Evolutionary conservation across 2,888 invertebrate species (phyloP).

Genomic region (Sarcophaga caerulescens): DNA sequence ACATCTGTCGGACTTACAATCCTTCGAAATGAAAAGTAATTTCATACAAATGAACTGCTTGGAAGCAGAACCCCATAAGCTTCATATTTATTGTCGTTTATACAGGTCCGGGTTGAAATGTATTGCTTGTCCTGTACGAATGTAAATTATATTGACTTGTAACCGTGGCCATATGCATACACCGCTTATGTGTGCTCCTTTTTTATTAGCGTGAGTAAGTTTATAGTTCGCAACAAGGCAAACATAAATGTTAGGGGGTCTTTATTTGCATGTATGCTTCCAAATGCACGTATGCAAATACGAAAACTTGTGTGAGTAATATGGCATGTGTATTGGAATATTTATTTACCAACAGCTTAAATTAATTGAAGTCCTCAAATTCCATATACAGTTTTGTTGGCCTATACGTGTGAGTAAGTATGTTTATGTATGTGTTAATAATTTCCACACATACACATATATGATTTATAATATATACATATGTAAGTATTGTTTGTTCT

Average conservation of each 20-base stretch:
- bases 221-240: neutral
- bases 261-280: neutral
- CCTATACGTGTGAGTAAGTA: neutral
- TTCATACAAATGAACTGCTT: too few relatives aligned
- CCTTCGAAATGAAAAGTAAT: too few relatives aligned
- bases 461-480: neutral
- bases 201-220: neutral
- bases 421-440: neutral
- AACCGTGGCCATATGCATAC: constrained; percentile 6
- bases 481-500: constrained; percentile 10
- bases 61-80: too few relatives aligned
- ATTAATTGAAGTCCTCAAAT: constrained; percentile 53
- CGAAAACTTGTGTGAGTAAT: neutral
- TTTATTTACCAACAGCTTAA: constrained; percentile 57
- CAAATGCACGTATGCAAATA: neutral
- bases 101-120: neutral
- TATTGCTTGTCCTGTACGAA: constrained; percentile 36
- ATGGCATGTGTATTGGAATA: neutral
- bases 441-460: neutral
- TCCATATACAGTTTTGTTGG: neutral
- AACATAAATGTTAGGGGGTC: constrained; percentile 11
- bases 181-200: too few relatives aligned
- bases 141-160: constrained; percentile 59
- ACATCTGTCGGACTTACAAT: too few relatives aligned
- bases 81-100: too few relatives aligned